Evolutionary conservation across 2,888 invertebrate genomes (phyloP), one percentile per base, ranked within the genome.

Genomic region (Camponotus fellah): DNA sequence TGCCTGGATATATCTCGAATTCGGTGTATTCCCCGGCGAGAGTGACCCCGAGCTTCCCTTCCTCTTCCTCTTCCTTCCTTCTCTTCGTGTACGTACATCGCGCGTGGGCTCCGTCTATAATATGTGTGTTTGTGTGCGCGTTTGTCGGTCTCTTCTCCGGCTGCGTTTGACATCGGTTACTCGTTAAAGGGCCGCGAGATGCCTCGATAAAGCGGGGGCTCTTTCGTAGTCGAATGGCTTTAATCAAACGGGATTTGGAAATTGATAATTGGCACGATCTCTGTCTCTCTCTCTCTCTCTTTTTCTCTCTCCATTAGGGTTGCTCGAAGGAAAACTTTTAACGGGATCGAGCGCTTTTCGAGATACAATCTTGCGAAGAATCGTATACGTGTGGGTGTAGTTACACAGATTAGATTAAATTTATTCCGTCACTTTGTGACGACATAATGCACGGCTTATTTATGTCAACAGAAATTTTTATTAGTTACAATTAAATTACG

Each of bases 1-100:
- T 91, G 90, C 88, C 79, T 89, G 92, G 91, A 92, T 92, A 91
- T 92, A 91, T 93, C 93, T 92, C 91, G 91, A 90, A 92, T 93
- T 92, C 90, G 87, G 89, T 91, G 89, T 93, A 92, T 93, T 90
- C 92, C 89, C 92, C 83, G 83, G 82, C 85, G 86, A 80, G 79
- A 91, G 75, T 89, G 88, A 89, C 85, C 89, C 79, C 85, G 62
- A 64, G 82, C 81, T 76, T 85, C 87, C 89, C 88, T 82, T 85
- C 72, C 77, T 77, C 83, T 85, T 86, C 75, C 66, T 79, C 58
- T 72, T 64, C 86, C 81, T 82, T 37, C 40, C 72, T 82, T 77
- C 76, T 56, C 81, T 81, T 60, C 49, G 49, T 75, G 32, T 43
- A 56, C 32, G 62, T 62, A 56, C 21, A 68, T 76, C 80, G 56